Base-by-base conservation (phyloP, 2,888 invertebrate genomes). In the Octonoba sinensis region DNA sequence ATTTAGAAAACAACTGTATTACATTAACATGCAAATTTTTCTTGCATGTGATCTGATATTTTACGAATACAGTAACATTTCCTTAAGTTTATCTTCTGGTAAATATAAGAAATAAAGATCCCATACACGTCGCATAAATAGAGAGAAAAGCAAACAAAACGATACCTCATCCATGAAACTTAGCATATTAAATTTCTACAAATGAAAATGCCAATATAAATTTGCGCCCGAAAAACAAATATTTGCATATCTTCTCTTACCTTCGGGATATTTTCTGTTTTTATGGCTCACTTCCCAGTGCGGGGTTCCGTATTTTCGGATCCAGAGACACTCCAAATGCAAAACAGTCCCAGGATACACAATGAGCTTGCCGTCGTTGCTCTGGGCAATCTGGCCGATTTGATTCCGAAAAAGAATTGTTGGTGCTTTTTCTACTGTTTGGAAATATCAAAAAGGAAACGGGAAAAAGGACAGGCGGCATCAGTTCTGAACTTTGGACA, bases 291-390 rank as follows among this genome's bases (percentile, higher is more conserved):
- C 85, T 73, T 93, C 93, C 95, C 95, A 95, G 87, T 93, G 94
- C 0, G 95, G 95, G 86, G 93, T 93, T 0, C 95, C 95, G 87
- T 95, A 95, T 75, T 94, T 91, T 81, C 95, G 90, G 90, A 95
- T 94, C 95, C 95, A 95, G 12, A 95, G 90, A 86, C 95, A 95
- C 88, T 95, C 95, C 93, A 95, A 94, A 87, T 95, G 95, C 56
- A 95, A 89, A 18, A 93, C 93, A 0, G 95, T 93, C 0, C 95
- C 95, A 0, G 95, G 95, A 88, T 94, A 95, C 0, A 95, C 94
- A 77, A 95, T 92, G 60, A 95, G 90, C 85, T 93, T 93, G 0
- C 95, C 95, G 86, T 95, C 94, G 85, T 94, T 95, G 62, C 93
- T 94, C 89, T 95, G 95, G 0, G 95, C 94, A 75, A 95, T 95